phyloP scores from a whole-genome alignment of 2,797 vertebrate genomes.

The Syndactyla subalaris region DNA sequence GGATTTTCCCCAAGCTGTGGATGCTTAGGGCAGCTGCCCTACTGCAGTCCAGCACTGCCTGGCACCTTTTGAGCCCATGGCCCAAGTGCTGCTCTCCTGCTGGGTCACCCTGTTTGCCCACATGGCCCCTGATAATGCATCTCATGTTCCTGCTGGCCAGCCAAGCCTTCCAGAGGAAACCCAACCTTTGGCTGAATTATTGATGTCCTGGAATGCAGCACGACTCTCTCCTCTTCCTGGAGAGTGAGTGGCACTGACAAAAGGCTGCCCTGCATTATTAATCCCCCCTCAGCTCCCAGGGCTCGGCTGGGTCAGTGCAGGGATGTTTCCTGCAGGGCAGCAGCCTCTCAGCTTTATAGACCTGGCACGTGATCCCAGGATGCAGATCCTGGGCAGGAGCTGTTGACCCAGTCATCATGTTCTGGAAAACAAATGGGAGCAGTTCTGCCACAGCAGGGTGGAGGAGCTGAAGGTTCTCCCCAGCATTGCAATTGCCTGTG shows the following conservation, averaged over 20 bases:
- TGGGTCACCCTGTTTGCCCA: background rate
- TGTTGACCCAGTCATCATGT: background rate
- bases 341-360: background rate
- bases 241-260: constrained; percentile 21
- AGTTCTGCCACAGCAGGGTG: background rate
- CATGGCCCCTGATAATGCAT: background rate
- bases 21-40: background rate
- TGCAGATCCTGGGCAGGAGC: background rate
- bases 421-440: background rate
- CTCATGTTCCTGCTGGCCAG: background rate
- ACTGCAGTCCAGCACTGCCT: accelerated
- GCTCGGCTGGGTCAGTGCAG: background rate
- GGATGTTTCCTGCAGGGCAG: background rate
- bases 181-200: constrained; percentile 76
- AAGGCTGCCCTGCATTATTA: constrained; percentile 67
- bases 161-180: constrained; percentile 62
- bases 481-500: background rate
- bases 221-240: constrained; percentile 14
- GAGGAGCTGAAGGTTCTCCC: background rate
- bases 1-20: background rate
- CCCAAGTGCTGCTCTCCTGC: background rate
- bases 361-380: background rate
- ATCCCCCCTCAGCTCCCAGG: background rate
- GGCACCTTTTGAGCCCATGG: background rate
- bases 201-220: constrained; percentile 66